These are phyloP conservation scores for Lycopodina hypogea DNA, from an alignment of 37 sponge, comb jelly and placozoan genomes.

Conservation along the genomic window DNA sequence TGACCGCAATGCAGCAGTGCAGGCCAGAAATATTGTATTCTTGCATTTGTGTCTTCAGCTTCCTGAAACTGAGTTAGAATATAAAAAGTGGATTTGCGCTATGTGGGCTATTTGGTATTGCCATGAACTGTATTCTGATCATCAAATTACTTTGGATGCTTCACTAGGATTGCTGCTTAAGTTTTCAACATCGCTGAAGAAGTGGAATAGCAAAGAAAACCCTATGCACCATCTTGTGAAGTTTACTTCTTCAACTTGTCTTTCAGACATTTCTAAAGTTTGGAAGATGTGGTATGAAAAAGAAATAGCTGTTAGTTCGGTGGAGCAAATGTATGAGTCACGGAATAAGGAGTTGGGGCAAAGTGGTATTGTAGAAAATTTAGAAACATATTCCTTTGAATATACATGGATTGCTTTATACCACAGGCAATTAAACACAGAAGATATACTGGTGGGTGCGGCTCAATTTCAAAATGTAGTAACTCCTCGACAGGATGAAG, in stretches of 20 bases:
- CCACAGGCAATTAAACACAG: too few species aligned
- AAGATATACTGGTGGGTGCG: background rate
- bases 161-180: conserved; percentile 16
- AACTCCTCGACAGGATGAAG: too few species aligned
- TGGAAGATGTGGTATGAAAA: conserved; percentile 39
- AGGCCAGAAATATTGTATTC: conserved; percentile 46
- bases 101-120: conserved; percentile 64
- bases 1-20: too few species aligned
- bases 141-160: background rate
- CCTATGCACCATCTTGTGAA: conserved; percentile 3
- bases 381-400: background rate
- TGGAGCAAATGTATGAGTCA: conserved; percentile 2
- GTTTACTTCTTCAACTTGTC: background rate
- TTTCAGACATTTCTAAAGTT: background rate
- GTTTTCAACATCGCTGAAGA: too few species aligned
- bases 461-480: background rate
- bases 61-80: background rate
- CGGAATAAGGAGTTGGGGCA: background rate
- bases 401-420: background rate
- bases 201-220: too few species aligned
- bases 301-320: background rate
- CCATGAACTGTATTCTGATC: conserved; percentile 34
- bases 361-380: background rate
- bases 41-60: conserved; percentile 20
- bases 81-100: conserved; percentile 27